phyloP scores from a whole-genome alignment of 2,888 invertebrate genomes.

The Gymnoscelis rufifasciata region DNA sequence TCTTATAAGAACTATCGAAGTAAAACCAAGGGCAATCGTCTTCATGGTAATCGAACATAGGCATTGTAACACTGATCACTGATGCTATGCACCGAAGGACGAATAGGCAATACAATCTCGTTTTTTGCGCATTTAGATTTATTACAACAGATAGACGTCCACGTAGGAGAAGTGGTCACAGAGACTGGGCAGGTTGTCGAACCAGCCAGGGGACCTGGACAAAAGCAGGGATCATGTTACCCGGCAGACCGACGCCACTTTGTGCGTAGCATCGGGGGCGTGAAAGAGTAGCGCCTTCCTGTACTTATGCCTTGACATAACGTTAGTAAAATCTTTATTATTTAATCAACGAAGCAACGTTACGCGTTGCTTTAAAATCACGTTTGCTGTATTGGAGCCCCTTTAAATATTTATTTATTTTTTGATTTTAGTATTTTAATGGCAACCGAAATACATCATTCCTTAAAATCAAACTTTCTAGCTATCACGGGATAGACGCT shows the following conservation, averaged over 20 bases:
- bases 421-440: too few species aligned
- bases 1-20: conserved; percentile 76
- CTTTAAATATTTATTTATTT: too few species aligned
- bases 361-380: too few species aligned
- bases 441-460: too few species aligned
- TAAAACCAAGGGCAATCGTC: conserved; percentile 77
- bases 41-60: conserved; percentile 59
- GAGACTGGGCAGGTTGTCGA: conserved; percentile 70
- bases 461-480: too few species aligned
- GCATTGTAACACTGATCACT: conserved; percentile 35
- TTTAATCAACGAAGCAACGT: too few species aligned
- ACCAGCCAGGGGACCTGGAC: conserved; percentile 50
- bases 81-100: conserved; percentile 48
- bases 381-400: too few species aligned
- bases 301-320: background rate
- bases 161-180: conserved; percentile 58
- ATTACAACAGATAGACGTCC: conserved; percentile 55
- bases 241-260: conserved; percentile 44
- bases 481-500: too few species aligned
- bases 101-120: conserved; percentile 28
- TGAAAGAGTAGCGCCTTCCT: conserved; percentile 38
- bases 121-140: conserved; percentile 49
- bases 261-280: conserved; percentile 58
- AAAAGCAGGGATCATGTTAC: conserved; percentile 61
- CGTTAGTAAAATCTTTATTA: too few species aligned